A percentile compares a stretch with the other conserved stretches of the same genome.
Evolutionary conservation across 2,888 invertebrate genomes (phyloP).

Genomic region (Leptogaster cylindrica): DNA sequence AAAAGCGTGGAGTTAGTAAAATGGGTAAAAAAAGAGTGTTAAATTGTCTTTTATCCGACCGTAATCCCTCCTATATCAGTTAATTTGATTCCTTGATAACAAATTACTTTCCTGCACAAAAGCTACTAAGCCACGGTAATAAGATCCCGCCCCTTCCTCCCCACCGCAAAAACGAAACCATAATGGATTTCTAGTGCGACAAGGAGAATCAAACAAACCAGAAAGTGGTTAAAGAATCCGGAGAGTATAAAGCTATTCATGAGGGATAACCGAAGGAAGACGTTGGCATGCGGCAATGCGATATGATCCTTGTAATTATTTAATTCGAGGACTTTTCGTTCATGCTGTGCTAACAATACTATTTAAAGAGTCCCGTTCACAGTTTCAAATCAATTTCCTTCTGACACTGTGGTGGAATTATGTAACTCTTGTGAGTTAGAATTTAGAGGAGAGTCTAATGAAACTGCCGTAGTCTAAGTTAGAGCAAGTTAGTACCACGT

Average conservation of each 20-base stretch:
- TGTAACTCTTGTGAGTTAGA: no score
- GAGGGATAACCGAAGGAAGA: constrained; percentile 27
- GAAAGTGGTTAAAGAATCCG: constrained; percentile 21
- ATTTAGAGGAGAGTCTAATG: no score
- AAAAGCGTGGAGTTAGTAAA: no score
- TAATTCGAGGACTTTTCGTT: constrained; percentile 29
- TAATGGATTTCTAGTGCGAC: constrained; percentile 31
- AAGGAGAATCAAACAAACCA: constrained; percentile 12
- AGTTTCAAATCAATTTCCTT: no score
- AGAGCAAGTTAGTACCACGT: no score
- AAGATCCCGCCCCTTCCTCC: constrained; percentile 17
- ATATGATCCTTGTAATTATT: constrained; percentile 37
- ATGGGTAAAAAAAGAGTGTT: no score
- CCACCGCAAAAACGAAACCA: background rate
- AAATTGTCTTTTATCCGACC: background rate
- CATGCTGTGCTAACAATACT: no score
- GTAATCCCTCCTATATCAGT: constrained; percentile 3
- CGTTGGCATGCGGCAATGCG: constrained; percentile 26
- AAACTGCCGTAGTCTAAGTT: no score
- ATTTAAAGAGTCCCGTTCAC: no score
- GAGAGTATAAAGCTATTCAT: constrained; percentile 35
- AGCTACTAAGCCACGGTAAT: constrained; percentile 19
- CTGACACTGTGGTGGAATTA: no score
- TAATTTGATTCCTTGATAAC: constrained; percentile 38
- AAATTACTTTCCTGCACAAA: constrained; percentile 33